phyloP scores from a whole-genome alignment of 2,888 invertebrate species.

The Gymnoscelis rufifasciata region DNA sequence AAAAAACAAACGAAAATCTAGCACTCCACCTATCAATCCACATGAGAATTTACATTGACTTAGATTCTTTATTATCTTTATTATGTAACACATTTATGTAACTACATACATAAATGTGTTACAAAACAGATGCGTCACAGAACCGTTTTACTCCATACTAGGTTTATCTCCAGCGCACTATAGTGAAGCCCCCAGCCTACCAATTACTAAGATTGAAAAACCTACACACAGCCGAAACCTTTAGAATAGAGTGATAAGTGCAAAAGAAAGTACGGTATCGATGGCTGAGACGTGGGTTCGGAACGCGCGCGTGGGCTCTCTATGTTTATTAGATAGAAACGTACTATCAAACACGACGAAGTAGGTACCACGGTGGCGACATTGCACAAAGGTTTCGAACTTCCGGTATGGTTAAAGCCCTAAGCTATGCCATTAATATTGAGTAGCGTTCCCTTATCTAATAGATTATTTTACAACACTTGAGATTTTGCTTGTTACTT shows the following conservation, averaged over 20 bases:
- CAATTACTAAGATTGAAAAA: not conserved
- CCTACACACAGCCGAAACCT: not conserved
- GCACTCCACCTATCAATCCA: too few species aligned
- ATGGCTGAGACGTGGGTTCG: slow-evolving; percentile 33
- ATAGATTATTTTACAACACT: too few species aligned
- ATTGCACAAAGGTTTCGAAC: slow-evolving; percentile 40
- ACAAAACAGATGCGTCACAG: too few species aligned
- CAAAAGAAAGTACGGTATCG: slow-evolving; percentile 27
- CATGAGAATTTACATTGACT: too few species aligned
- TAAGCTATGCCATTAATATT: slow-evolving; percentile 27
- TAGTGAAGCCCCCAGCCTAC: not conserved
- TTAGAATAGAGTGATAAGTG: slow-evolving; percentile 10
- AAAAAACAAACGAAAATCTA: too few species aligned
- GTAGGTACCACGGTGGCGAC: slow-evolving; percentile 34
- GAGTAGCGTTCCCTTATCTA: not conserved
- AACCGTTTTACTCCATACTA: too few species aligned
- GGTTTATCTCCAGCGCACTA: too few species aligned
- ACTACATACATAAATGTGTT: too few species aligned
- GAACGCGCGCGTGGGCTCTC: slow-evolving; percentile 41
- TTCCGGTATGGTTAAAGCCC: slow-evolving; percentile 38
- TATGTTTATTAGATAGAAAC: slow-evolving; percentile 41
- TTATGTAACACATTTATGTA: too few species aligned
- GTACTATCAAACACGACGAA: slow-evolving; percentile 23
- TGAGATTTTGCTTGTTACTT: too few species aligned
- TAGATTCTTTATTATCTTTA: too few species aligned